Evolutionary conservation across 2,888 invertebrate genomes (phyloP), one percentile per base, ranked within the genome.

Genomic region (Xanthia icteritia): DNA sequence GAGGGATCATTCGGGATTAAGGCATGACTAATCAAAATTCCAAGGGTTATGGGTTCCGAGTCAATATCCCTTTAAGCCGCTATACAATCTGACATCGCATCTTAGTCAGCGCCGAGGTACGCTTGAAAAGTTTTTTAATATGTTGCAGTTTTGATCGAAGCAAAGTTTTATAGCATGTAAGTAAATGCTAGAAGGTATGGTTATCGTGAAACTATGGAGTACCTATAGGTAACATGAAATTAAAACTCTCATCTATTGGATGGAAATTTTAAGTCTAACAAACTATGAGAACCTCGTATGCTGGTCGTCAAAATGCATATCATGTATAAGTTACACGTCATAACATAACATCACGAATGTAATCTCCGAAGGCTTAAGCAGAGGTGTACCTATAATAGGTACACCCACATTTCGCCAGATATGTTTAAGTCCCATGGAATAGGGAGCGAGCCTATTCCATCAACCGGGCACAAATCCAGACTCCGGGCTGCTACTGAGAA

Each of bases 21-120:
- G 39, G 54, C 66, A 73, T 67, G 85, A 73, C 66, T 84, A 67
- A 84, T 82, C 63, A 80, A 84, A 84, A 81, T 79, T 60, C 68
- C 64, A 64, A 72, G 51, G 73, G 61, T 79, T 84, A 65, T 56
- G 64, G 54, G 84, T 69, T 67, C 45, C 8, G 42, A 82, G 73
- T 69, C 65, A 70, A 82, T 67, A 82, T 60, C n/a, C 81, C 58
- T 80, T 56, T 23, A 42, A 66, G 60, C 61, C 69, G 45, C 56
- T n/a, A 48, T 36, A 27, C 69, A 31, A 56, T 54, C n/a, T 39
- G 45, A 74, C 39, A 63, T 54, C 56, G 73, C 72, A 70, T 60
- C 65, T 61, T n/a, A 73, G 69, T 63, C 54, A 73, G 65, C 73
- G 64, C 42, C 51, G 63, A 58, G 61, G 42, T 69, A 31, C 23